These are phyloP conservation scores for Scrobipalpa costella DNA, from an alignment of 2,888 invertebrate species.

Conservation along the genomic window DNA sequence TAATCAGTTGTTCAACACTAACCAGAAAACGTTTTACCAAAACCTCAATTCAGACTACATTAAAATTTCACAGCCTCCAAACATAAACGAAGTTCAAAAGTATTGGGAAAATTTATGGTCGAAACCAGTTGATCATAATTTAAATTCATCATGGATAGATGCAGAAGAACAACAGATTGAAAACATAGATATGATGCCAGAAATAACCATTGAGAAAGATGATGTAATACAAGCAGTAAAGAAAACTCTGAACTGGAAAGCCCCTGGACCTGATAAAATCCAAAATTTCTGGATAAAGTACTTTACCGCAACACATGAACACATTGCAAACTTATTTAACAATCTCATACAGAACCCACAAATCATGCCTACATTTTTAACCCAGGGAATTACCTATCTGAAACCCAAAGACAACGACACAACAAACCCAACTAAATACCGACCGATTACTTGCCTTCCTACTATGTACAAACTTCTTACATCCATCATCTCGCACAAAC, in stretches of 20 bases:
- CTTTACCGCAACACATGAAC: background rate
- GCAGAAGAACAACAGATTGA: background rate
- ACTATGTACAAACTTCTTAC: too few species aligned
- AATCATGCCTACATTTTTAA: background rate
- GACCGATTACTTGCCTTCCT: too few species aligned
- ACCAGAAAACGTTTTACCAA: background rate
- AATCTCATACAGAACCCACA: background rate
- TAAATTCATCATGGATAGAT: background rate
- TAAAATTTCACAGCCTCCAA: background rate
- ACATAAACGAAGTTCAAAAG: background rate
- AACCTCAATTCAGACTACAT: background rate
- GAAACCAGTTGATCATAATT: background rate
- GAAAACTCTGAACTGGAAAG: too few species aligned
- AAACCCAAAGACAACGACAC: too few species aligned
- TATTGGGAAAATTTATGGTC: background rate
- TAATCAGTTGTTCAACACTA: background rate
- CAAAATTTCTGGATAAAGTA: too few species aligned
- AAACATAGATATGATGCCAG: background rate
- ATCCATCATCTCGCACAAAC: background rate
- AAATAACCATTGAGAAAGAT: background rate
- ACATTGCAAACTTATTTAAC: background rate
- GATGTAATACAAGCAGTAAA: background rate
- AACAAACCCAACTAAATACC: too few species aligned
- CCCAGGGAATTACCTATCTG: too few species aligned
- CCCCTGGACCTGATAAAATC: too few species aligned